These are phyloP conservation scores for Zaprionus obscuricornis DNA, from an alignment of 2,888 invertebrate species.

Conservation along the genomic window DNA sequence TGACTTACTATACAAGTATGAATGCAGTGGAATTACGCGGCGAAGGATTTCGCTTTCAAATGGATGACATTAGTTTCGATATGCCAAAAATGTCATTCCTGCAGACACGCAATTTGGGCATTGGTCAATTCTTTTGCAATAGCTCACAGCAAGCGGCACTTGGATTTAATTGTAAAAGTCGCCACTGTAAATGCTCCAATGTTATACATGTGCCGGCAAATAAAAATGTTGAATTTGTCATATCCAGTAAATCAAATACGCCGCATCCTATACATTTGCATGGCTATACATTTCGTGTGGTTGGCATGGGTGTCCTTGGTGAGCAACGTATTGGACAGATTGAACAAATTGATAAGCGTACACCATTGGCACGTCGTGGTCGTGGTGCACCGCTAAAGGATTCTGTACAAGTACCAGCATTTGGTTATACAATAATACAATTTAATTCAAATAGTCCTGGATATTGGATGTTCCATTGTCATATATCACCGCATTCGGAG, in stretches of 20 bases:
- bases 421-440: constrained; percentile 79
- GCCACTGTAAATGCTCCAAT: constrained; percentile 78
- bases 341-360: constrained; percentile 70
- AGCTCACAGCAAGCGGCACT: constrained; percentile 65
- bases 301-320: constrained; percentile 80
- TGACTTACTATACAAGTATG: constrained; percentile 78
- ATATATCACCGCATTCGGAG: constrained; percentile 80
- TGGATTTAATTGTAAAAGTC: constrained; percentile 71
- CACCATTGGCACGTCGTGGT: constrained; percentile 70
- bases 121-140: constrained; percentile 76
- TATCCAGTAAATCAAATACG: constrained; percentile 67
- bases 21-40: constrained; percentile 55
- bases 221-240: constrained; percentile 74
- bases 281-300: constrained; percentile 80
- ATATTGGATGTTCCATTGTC: constrained; percentile 81
- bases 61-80: constrained; percentile 78
- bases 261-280: constrained; percentile 80
- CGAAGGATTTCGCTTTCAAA: constrained; percentile 74
- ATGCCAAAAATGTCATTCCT: constrained; percentile 75
- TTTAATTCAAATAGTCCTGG: constrained; percentile 79
- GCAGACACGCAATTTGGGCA: constrained; percentile 77
- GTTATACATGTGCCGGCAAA: constrained; percentile 79
- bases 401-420: constrained; percentile 79
- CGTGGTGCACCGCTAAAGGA: constrained; percentile 77
- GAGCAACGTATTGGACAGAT: constrained; percentile 72